Base-by-base conservation (phyloP, 2,797 vertebrate genomes). In the Threskiornis aethiopicus region DNA sequence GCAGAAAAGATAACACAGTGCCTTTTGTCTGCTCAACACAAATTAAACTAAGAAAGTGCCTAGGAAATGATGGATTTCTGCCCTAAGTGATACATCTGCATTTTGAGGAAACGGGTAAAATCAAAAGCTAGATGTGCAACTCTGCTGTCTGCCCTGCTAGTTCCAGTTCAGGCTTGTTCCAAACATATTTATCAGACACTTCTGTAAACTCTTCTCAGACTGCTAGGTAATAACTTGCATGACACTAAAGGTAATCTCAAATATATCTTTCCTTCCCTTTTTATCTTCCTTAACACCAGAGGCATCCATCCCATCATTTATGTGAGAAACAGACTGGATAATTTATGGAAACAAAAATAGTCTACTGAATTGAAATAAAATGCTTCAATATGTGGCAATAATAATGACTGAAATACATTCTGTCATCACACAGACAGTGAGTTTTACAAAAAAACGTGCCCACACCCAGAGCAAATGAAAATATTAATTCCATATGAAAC, bases 371-470 rank as follows among this genome's bases (percentile, higher is more conserved):
- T 94, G 96, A 97, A 98, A 98, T 97, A 97, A 97, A 97, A 96
- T 71, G 80, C 44, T 35, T 73, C 29, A 91, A 69, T 93, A 65
- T 72, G 69, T 75, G 7, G 93, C 93, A 96, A 92, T 92, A 96
- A 79, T 95, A 96, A 98, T 78, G 84, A 98, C 96, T 59, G 69
- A 96, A 98, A 98, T 97, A 97, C 96, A 97, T 96, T 92, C 97
- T 96, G 67, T 97, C 97, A 93, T 97, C 93, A 93, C 89, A 91
- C 76, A 97, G 93, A 97, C 96, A 96, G 70, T 92, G 84, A 80
- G 39, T 95, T 94, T 91, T 91, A 69, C 5, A 25, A 89, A 95
- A 87, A 92, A 85, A 82, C 89, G 84, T 90, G 93, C 62, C 90
- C 39, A 47, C 54, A 85, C 84, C 67, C 72, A 84, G 46, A 95